A percentile compares a stretch with the other conserved stretches of the same genome.
phyloP scores from a whole-genome alignment of 2,888 invertebrate species.

The Penaeus monodon region DNA sequence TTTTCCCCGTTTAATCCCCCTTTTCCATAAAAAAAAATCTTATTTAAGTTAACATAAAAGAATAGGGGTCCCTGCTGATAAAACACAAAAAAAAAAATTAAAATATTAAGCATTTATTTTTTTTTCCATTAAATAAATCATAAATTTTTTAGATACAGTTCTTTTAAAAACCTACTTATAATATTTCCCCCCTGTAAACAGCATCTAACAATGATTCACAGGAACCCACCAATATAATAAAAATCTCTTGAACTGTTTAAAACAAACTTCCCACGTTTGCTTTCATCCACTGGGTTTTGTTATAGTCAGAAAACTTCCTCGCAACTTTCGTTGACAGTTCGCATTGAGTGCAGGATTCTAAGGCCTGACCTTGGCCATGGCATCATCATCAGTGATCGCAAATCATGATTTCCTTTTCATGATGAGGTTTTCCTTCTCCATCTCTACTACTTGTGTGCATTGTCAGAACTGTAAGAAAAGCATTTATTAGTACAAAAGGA shows the following conservation, averaged over 20 bases:
- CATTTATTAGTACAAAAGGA: no score
- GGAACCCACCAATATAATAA: background rate
- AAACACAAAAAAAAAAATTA: background rate
- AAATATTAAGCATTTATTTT: background rate
- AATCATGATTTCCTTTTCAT: constrained; percentile 77
- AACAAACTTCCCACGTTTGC: constrained; percentile 71
- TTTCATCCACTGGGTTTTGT: constrained; percentile 67
- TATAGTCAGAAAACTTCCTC: constrained; percentile 67
- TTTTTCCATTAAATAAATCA: background rate
- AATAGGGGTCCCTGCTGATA: background rate
- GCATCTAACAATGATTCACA: no score
- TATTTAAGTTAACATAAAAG: no score
- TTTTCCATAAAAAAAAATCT: no score
- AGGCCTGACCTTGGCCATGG: constrained; percentile 72
- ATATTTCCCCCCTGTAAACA: no score
- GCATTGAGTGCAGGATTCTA: constrained; percentile 71
- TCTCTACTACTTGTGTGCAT: constrained; percentile 71
- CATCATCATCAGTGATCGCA: constrained; percentile 78
- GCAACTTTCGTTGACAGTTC: constrained; percentile 68
- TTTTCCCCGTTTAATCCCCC: no score
- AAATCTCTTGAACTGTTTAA: background rate
- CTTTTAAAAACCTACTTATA: no score
- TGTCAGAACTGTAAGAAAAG: constrained; percentile 66
- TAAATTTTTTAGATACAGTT: no score
- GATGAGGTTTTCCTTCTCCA: constrained; percentile 80